Evolutionary conservation across 2,888 invertebrate genomes (phyloP), one percentile per base, ranked within the genome.

Genomic region (Gari tellinella): DNA sequence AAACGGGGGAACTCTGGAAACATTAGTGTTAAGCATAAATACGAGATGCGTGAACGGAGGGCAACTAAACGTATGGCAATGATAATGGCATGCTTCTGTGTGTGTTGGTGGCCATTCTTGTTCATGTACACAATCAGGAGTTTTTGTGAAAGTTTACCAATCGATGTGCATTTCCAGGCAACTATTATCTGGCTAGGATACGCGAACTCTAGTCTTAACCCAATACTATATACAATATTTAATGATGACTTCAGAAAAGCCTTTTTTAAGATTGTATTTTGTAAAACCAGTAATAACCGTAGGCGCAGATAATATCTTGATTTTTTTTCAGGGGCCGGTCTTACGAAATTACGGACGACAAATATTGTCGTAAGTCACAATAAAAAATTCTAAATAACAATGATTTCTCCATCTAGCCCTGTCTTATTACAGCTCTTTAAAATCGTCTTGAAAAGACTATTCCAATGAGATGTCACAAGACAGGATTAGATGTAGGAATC

Each of bases 41-140:
- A 87, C 68, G 90, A 91, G 62, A 77, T 89, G 45, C 78, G 91
- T 1, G 92, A 92, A 73, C 88, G 90, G 63, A 77, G 91, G 26
- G 91, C 92, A 46, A 92, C 92, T 17, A 90, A 91, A 65, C 83
- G 91, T 7, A 91, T 92, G 92, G 89, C 91, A 17, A 87, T 91
- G 55, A 91, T 92, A 55, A 92, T 92, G 82, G 90, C 90, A 1
- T 89, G 88, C 67, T 92, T 92, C 79, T 88, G 90, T 43, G 84
- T 91, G 19, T 92, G 92, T 78, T 92, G 92, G 92, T 86, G 92
- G 67, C 92, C 92, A 17, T 92, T 92, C 81, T 87, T 91, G n/a
- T 86, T 90, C 56, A 89, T 91, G 87, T 92, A 92, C 74, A 82
- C 90, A 10, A 86, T 90, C 21, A 77, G 90, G 40, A 88, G 90